These are phyloP conservation scores for Chrysotoxum bicinctum DNA, from an alignment of 2,888 invertebrate species.

Conservation along the genomic window DNA sequence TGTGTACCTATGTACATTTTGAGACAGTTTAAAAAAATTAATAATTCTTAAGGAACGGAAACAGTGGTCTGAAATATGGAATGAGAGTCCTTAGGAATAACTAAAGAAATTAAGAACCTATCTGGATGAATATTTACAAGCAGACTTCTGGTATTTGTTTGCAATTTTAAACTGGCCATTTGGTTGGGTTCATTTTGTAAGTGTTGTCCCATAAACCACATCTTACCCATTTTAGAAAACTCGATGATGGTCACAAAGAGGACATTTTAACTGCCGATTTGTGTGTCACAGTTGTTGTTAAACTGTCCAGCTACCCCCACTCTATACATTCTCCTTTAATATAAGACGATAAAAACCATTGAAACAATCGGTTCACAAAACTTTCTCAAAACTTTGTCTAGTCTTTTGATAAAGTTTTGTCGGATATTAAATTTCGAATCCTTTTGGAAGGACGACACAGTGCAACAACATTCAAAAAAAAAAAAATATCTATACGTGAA, in stretches of 20 bases:
- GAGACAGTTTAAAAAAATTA: neutral
- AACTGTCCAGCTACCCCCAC: neutral
- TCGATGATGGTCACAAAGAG: slow-evolving; percentile 13
- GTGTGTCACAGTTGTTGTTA: slow-evolving; percentile 32
- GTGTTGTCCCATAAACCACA: slow-evolving; percentile 1
- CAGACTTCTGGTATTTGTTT: neutral
- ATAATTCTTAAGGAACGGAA: neutral
- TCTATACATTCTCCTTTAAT: slow-evolving; percentile 2
- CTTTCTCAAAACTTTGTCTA: slow-evolving; percentile 39
- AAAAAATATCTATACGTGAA: slow-evolving; percentile 7
- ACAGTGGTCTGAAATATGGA: neutral
- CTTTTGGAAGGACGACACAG: neutral
- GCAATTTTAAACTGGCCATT: slow-evolving; percentile 7
- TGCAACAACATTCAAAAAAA: neutral
- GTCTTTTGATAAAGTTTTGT: slow-evolving; percentile 29
- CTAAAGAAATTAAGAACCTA: neutral
- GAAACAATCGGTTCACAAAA: slow-evolving; percentile 41
- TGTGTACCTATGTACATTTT: neutral
- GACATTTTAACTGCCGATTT: slow-evolving; percentile 28
- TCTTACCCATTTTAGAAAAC: slow-evolving; percentile 3
- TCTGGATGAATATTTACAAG: neutral
- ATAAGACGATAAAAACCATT: slow-evolving; percentile 32
- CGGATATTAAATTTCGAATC: slow-evolving; percentile 31
- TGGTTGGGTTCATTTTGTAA: neutral
- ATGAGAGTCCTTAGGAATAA: neutral